These are phyloP conservation scores for Atta colombica DNA, from an alignment of 1,140 invertebrate species.

Conservation along the genomic window DNA sequence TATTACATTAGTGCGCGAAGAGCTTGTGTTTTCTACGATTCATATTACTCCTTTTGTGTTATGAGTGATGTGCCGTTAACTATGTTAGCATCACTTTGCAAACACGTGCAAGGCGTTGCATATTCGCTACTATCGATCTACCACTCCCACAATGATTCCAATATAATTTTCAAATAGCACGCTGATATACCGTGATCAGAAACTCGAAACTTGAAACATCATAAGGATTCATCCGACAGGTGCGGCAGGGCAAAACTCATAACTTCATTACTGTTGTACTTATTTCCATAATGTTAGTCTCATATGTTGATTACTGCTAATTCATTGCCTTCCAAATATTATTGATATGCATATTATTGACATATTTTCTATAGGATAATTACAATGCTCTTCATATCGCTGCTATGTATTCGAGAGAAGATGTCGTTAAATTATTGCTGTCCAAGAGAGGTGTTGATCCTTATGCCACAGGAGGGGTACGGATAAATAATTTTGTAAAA, in stretches of 20 bases:
- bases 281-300: conserved; percentile 52
- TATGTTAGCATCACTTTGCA: conserved; percentile 18
- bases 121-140: conserved; percentile 72
- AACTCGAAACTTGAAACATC: conserved; percentile 56
- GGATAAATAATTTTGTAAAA: conserved; percentile 80
- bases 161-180: conserved; percentile 84
- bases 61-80: not conserved
- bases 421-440: conserved; percentile 96
- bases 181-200: conserved; percentile 82
- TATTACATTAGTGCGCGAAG: not conserved
- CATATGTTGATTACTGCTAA: not conserved
- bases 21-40: not conserved
- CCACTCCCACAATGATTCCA: conserved; percentile 76
- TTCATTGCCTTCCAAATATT: not conserved
- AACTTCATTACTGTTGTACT: conserved; percentile 66
- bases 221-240: conserved; percentile 69
- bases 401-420: conserved; percentile 97
- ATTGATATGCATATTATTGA: not conserved
- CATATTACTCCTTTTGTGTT: not conserved
- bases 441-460: conserved; percentile 96
- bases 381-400: conserved; percentile 97
- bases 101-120: conserved; percentile 7
- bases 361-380: conserved; percentile 92
- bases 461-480: conserved; percentile 96
- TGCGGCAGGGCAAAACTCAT: conserved; percentile 76